phyloP scores from a whole-genome alignment of 2,888 invertebrate genomes.

The Dicycla oo region DNA sequence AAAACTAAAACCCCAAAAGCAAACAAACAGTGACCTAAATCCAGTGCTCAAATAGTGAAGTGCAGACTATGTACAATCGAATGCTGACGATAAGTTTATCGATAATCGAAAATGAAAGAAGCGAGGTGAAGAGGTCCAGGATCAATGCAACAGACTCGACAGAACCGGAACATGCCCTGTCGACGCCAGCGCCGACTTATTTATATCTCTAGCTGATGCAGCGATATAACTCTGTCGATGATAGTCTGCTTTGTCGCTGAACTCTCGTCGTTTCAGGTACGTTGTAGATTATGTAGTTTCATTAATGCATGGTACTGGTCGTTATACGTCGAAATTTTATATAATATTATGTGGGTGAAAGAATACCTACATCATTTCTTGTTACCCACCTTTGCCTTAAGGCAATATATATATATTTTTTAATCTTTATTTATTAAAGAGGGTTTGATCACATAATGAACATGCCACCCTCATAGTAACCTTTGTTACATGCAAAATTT shows the following conservation, averaged over 20 bases:
- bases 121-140: slow-evolving; percentile 73
- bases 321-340: not conserved
- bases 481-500: too few species aligned
- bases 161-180: slow-evolving; percentile 80
- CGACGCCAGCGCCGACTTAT: slow-evolving; percentile 87
- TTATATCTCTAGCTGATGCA: slow-evolving; percentile 85
- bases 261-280: slow-evolving; percentile 89
- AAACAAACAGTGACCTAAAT: slow-evolving; percentile 59
- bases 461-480: too few species aligned
- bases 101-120: slow-evolving; percentile 67
- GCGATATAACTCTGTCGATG: slow-evolving; percentile 88
- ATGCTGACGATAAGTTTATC: slow-evolving; percentile 66
- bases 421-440: too few species aligned
- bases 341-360: not conserved
- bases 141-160: slow-evolving; percentile 75
- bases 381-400: not conserved
- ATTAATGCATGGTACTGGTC: slow-evolving; percentile 9
- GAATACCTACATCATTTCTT: not conserved
- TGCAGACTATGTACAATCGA: slow-evolving; percentile 76
- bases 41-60: slow-evolving; percentile 78
- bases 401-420: too few species aligned
- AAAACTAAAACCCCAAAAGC: slow-evolving; percentile 26
- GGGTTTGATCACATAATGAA: too few species aligned
- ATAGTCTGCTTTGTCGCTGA: slow-evolving; percentile 90
- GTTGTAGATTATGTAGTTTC: slow-evolving; percentile 63